These are phyloP conservation scores for Hippoglossus stenolepis DNA, from an alignment of 2,113 vertebrate genomes.

Conservation along the genomic window DNA sequence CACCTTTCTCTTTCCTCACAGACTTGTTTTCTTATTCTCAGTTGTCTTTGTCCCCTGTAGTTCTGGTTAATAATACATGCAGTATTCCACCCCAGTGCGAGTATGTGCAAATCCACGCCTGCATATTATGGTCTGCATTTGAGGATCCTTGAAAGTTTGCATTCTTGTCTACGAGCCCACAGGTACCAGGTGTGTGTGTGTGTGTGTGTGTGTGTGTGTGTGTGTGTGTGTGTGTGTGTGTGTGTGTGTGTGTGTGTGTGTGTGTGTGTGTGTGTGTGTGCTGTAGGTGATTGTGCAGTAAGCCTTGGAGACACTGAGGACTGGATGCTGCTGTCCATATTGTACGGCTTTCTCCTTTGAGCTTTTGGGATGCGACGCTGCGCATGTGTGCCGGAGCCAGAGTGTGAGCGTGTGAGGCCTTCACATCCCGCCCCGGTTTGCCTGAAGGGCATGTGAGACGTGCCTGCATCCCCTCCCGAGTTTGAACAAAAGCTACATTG, in stretches of 20 bases:
- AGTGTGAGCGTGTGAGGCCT: conserved; percentile 28
- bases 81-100: conserved; percentile 19
- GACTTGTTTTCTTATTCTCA: conserved; percentile 36
- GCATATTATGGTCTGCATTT: background rate
- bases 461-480: conserved; percentile 41
- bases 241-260: background rate
- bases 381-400: background rate
- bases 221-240: background rate
- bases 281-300: conserved; percentile 23
- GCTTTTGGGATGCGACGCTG: conserved; percentile 36
- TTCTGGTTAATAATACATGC: conserved; percentile 57
- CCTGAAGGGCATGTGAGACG: conserved; percentile 44
- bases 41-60: conserved; percentile 25
- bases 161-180: conserved; percentile 9
- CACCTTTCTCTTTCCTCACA: background rate
- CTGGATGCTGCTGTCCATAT: conserved; percentile 60
- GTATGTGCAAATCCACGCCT: background rate
- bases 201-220: background rate
- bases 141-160: background rate
- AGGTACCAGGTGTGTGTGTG: background rate
- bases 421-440: conserved; percentile 26
- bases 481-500: conserved; percentile 62
- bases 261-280: background rate
- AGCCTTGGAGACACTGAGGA: conserved; percentile 38
- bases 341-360: conserved; percentile 57